phyloP scores from a whole-genome alignment of 2,113 vertebrate genomes.

The cattle (Bos taurus) region DNA sequence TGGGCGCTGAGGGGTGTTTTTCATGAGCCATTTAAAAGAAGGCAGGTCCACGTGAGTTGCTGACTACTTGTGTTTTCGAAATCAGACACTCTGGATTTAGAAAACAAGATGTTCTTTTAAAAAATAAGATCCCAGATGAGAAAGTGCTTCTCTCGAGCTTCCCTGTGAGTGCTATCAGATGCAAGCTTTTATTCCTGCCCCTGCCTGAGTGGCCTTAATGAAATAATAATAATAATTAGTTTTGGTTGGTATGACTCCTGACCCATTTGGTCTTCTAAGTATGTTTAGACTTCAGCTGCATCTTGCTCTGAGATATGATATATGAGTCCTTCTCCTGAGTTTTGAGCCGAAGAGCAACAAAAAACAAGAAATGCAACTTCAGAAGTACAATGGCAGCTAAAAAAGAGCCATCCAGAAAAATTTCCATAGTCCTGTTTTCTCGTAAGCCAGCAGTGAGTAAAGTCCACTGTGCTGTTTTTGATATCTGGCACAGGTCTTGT shows the following conservation, averaged over 20 bases:
- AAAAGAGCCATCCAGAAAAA: neutral
- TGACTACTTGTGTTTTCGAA: neutral
- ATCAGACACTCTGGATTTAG: neutral
- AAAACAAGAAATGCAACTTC: neutral
- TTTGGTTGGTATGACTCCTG: constrained; percentile 15
- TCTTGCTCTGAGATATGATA: neutral
- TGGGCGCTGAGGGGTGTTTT: neutral
- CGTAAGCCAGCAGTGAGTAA: neutral
- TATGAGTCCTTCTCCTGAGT: neutral
- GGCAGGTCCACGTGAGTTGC: neutral
- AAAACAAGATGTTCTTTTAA: neutral
- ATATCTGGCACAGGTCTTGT: neutral
- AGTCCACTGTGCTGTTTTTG: neutral
- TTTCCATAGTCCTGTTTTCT: neutral
- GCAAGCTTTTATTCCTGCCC: neutral
- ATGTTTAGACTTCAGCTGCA: constrained; percentile 3
- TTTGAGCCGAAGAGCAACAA: neutral
- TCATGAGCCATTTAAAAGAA: neutral
- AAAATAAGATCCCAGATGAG: neutral
- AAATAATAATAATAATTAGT: neutral
- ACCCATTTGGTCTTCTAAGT: constrained; percentile 7
- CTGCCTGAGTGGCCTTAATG: neutral
- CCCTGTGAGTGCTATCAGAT: neutral
- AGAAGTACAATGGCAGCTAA: neutral
- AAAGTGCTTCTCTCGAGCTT: neutral